A percentile compares a stretch with the other conserved stretches of the same genome.
Conservation (phyloP, 1,140 invertebrate species). For the Samia ricini region DNA sequence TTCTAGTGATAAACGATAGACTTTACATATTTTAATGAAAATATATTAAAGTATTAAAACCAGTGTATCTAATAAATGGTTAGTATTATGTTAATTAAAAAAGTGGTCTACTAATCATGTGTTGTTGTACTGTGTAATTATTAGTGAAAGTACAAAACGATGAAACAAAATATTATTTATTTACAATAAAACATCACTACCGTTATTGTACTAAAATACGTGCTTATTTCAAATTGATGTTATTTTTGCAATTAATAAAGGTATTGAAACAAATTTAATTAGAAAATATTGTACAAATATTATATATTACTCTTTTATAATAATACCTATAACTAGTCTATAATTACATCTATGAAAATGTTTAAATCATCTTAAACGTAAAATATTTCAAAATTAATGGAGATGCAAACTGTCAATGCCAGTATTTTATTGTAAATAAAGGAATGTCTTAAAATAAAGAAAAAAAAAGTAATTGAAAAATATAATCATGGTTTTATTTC, state of each 20-base stretch:
- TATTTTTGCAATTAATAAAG: constrained; percentile 3
- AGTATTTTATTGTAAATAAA: constrained; percentile 74
- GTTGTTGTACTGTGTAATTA: constrained; percentile 7
- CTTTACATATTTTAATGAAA: background rate
- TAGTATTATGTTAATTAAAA: constrained; percentile 13
- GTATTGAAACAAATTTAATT: constrained; percentile 13
- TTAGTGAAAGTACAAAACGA: constrained; percentile 27
- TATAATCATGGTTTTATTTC: constrained; percentile 42
- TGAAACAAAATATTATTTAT: constrained; percentile 4
- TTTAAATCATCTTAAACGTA: constrained; percentile 25
- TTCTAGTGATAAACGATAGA: constrained; percentile 12
- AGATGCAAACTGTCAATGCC: constrained; percentile 48
- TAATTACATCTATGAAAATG: constrained; percentile 23
- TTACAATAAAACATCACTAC: constrained; percentile 7
- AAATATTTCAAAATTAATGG: constrained; percentile 40
- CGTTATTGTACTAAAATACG: constrained; percentile 19
- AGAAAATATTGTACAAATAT: constrained; percentile 40
- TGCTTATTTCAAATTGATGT: constrained; percentile 16
- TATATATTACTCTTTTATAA: constrained; percentile 30
- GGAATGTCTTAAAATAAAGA: constrained; percentile 51
- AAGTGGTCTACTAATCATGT: constrained; percentile 12
- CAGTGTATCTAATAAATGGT: constrained; percentile 26
- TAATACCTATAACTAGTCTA: constrained; percentile 3
- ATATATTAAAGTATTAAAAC: constrained; percentile 20
- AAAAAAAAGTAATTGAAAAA: constrained; percentile 63